Evolutionary conservation across 1,140 invertebrate genomes (phyloP), one percentile per base, ranked within the genome.

Genomic region (Coptotermes formosanus): DNA sequence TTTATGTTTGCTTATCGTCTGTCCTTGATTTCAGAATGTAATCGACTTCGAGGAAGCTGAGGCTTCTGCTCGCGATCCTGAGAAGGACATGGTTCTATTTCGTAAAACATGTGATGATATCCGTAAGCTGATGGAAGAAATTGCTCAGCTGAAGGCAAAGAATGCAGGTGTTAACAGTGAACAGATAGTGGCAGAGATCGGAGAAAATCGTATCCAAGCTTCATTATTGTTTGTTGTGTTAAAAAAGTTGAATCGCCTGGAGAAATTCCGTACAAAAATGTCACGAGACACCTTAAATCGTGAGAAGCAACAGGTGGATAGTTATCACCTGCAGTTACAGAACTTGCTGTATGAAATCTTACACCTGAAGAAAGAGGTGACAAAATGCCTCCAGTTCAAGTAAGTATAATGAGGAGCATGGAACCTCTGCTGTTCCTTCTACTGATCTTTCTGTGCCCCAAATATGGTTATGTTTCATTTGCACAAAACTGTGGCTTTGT

Each of bases 321-420:
- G 95, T 86, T 95, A 95, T 88, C 96, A 98, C 92, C 91, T 99
- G 38, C 96, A 97, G 88, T 92, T 98, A 85, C 97, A 99, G 91
- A 99, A 99, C 92, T 92, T 99, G n/a, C 90, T 98, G 1, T 99
- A 99, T 91, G 98, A 99, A 93, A 95, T 96, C 21, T 95, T 97
- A 90, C 97, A 99, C 92, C 92, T 99, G 3, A 95, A 97, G 87
- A 97, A 97, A 89, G 98, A 99, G 93, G 97, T 98, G 23, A 94
- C 95, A 4, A 98, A 98, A 90, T 99, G 98, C 91, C 92, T 97
- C 45, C 96, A 98, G 89, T 99, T 98, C 90, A 96, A 95, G 95
- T 96, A 91, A 91, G 92, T 85, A 11, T 19, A 21, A 55, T 38
- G 38, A 2, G 38, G 4, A 38, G 48, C 11, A 48, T 48, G 48